A percentile compares a stretch with the other conserved stretches of the same genome.
phyloP scores from a whole-genome alignment of 2,888 invertebrate species.

The Keiferia lycopersicella region DNA sequence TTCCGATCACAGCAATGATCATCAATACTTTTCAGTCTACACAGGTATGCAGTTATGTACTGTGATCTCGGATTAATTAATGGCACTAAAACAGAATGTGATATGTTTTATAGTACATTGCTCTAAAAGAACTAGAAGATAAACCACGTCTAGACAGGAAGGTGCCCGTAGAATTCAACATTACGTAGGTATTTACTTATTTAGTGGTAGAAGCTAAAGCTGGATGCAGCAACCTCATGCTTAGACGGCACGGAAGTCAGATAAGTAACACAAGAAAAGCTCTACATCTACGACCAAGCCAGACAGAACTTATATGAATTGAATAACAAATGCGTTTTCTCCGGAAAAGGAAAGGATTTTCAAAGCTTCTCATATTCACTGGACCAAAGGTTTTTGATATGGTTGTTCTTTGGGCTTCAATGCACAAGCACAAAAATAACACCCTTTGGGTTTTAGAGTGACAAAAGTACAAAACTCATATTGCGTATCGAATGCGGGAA shows the following conservation, averaged over 20 bases:
- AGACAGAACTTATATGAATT: too few species aligned
- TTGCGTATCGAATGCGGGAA: conserved; percentile 11
- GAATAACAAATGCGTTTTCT: too few species aligned
- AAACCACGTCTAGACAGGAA: conserved; percentile 8
- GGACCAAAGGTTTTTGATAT: too few species aligned
- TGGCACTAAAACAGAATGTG: too few species aligned
- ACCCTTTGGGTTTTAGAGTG: background rate
- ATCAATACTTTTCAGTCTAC: too few species aligned
- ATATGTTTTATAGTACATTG: too few species aligned
- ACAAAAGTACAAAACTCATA: conserved; percentile 8
- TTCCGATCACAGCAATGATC: too few species aligned
- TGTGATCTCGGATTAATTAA: too few species aligned
- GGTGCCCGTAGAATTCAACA: background rate
- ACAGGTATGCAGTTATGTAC: too few species aligned
- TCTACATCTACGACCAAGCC: background rate
- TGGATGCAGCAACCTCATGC: background rate
- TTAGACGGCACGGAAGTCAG: background rate
- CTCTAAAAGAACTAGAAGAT: background rate
- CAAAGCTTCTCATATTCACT: too few species aligned
- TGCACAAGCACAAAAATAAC: background rate
- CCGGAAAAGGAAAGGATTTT: too few species aligned
- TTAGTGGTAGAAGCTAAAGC: background rate
- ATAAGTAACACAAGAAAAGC: background rate
- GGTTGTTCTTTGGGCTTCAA: background rate
- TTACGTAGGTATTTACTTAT: background rate